phyloP scores from a whole-genome alignment of 2,797 vertebrate species.

The Remorina albescens region DNA sequence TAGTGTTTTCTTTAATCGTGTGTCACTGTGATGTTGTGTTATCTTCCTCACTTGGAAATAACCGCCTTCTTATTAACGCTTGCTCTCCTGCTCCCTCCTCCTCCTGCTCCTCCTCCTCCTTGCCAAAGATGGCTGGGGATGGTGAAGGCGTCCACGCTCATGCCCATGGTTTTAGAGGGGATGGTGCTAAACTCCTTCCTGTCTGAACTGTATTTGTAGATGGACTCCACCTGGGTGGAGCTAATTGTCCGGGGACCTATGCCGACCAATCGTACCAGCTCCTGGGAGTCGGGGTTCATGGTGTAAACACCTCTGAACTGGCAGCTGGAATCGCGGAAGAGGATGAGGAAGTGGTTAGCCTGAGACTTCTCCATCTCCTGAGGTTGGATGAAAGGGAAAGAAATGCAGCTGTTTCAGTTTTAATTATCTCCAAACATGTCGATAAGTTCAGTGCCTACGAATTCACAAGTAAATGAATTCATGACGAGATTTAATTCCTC shows the following conservation, averaged over 20 bases:
- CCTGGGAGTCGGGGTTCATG: constrained; percentile 85
- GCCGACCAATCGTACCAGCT: constrained; percentile 87
- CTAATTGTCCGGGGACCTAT: constrained; percentile 86
- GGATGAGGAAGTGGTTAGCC: constrained; percentile 93
- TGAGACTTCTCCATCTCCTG: constrained; percentile 94
- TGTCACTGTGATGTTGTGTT: not conserved
- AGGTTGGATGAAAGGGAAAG: not conserved
- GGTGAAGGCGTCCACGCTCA: constrained; percentile 94
- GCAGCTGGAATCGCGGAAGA: constrained; percentile 91
- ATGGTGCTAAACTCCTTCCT: constrained; percentile 93
- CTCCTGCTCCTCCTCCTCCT: constrained; percentile 59
- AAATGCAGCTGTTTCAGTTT: not conserved
- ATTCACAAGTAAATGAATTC: not conserved
- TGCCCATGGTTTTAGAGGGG: constrained; percentile 92
- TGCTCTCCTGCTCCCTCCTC: constrained; percentile 81
- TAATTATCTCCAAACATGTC: not conserved
- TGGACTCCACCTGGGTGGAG: constrained; percentile 87
- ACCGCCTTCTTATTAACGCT: constrained; percentile 85
- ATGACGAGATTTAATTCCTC: not conserved
- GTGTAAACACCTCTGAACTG: constrained; percentile 94
- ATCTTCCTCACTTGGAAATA: constrained; percentile 71
- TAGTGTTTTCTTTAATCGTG: constrained; percentile 26
- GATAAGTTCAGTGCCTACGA: not conserved
- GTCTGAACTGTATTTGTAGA: constrained; percentile 95
- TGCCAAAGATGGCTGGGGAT: constrained; percentile 92